phyloP scores from a whole-genome alignment of 1,140 invertebrate species.

The Sitobion miscanthi region DNA sequence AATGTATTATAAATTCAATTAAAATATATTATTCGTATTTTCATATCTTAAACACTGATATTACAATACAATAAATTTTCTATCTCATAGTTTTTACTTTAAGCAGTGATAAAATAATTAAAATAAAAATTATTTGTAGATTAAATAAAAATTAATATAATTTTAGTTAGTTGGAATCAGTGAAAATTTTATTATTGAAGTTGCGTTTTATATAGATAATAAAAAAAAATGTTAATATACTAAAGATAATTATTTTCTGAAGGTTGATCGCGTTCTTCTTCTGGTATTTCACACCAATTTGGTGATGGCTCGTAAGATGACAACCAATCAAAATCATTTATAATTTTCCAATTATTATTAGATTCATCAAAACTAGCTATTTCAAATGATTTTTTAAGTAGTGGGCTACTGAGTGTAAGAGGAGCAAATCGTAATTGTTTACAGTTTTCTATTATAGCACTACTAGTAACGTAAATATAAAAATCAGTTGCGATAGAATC shows the following conservation, averaged over 20 bases:
- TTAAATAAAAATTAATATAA: background rate
- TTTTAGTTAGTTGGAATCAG: background rate
- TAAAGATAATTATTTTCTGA: background rate
- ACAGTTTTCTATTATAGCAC: slow-evolving; percentile 48
- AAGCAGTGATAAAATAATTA: background rate
- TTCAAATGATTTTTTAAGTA: slow-evolving; percentile 32
- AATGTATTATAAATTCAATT: background rate
- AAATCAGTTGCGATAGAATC: slow-evolving; percentile 12
- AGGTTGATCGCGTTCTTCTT: slow-evolving; percentile 35
- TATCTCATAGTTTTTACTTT: background rate
- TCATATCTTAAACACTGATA: background rate
- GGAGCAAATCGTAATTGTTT: slow-evolving; percentile 43
- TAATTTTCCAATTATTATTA: slow-evolving; percentile 51
- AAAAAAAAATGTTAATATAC: background rate
- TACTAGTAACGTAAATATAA: slow-evolving; percentile 48
- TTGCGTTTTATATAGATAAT: background rate
- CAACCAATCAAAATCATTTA: slow-evolving; percentile 54
- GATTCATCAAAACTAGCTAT: background rate
- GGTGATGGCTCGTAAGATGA: slow-evolving; percentile 44
- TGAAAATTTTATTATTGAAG: background rate
- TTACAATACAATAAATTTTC: background rate
- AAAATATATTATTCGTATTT: background rate
- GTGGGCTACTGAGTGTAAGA: background rate
- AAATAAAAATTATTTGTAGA: background rate
- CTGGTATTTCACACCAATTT: slow-evolving; percentile 52